phyloP scores from a whole-genome alignment of 2,113 vertebrate genomes.

The Xiphophorus maculatus region DNA sequence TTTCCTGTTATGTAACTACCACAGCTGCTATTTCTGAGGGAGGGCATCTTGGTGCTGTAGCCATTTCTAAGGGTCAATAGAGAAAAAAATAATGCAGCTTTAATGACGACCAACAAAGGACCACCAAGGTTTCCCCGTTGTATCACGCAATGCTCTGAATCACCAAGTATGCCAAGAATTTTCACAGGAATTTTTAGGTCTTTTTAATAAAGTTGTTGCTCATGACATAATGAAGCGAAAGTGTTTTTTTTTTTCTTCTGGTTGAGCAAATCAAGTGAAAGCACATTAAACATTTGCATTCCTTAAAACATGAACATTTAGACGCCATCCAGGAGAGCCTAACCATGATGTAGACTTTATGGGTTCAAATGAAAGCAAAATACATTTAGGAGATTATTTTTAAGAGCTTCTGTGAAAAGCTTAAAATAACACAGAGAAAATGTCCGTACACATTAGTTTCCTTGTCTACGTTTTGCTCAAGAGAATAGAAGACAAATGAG shows the following conservation, averaged over 20 bases:
- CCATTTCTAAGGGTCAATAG: conserved; percentile 81
- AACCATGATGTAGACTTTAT: too few relatives aligned
- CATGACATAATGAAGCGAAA: background rate
- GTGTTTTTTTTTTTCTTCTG: background rate
- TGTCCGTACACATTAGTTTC: conserved; percentile 57
- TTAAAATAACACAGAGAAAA: conserved; percentile 44
- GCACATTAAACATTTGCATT: background rate
- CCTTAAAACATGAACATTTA: background rate
- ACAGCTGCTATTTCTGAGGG: conserved; percentile 82
- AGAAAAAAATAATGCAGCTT: conserved; percentile 84
- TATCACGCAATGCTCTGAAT: conserved; percentile 44
- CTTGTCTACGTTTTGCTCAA: conserved; percentile 55
- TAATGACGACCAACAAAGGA: conserved; percentile 80
- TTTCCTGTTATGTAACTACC: conserved; percentile 84
- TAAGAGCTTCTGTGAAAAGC: conserved; percentile 26
- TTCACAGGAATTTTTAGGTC: conserved; percentile 8
- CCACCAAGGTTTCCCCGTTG: conserved; percentile 78
- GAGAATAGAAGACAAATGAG: conserved; percentile 75
- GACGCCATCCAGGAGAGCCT: background rate
- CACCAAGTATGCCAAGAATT: conserved; percentile 29
- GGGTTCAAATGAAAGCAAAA: conserved; percentile 4
- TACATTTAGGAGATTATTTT: conserved; percentile 3
- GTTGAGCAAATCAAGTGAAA: too few relatives aligned
- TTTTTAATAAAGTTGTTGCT: conserved; percentile 25
- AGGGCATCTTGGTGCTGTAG: conserved; percentile 78